Conservation (phyloP, 2,113 vertebrate species). For the Notothenia coriiceps region DNA sequence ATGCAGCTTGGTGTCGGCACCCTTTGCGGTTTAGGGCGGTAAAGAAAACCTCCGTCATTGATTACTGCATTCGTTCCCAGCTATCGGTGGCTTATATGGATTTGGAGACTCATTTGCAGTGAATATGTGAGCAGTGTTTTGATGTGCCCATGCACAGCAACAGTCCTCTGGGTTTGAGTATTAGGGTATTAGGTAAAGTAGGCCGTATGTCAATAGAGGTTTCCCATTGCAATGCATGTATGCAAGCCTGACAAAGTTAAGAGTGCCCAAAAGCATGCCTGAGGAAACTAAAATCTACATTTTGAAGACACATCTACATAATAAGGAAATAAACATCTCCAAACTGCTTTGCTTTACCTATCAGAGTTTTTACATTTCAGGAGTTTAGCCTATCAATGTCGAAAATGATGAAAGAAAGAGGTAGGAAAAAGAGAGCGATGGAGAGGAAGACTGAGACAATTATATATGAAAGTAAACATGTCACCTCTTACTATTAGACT, state of each 20-base stretch:
- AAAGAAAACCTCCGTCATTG: conserved; percentile 56
- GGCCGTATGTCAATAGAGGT: conserved; percentile 56
- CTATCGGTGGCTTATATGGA: conserved; percentile 62
- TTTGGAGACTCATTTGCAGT: conserved; percentile 64
- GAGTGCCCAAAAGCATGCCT: conserved; percentile 20
- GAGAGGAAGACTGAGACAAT: conserved; percentile 4
- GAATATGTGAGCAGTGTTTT: conserved; percentile 62
- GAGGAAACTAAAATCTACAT: conserved; percentile 22
- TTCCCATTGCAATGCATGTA: conserved; percentile 38
- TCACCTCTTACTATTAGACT: not conserved
- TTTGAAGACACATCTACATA: conserved; percentile 20
- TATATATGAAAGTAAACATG: conserved; percentile 10
- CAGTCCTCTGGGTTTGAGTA: conserved; percentile 34
- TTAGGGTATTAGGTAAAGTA: conserved; percentile 71
- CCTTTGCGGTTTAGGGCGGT: conserved; percentile 47
- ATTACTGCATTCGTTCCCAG: conserved; percentile 59
- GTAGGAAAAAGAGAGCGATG: not conserved
- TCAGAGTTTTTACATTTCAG: not conserved
- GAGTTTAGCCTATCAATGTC: conserved; percentile 2
- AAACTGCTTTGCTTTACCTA: not conserved
- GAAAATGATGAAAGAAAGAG: conserved; percentile 7
- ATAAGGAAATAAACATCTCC: conserved; percentile 27
- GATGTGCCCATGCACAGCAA: conserved; percentile 37
- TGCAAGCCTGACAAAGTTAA: conserved; percentile 30
- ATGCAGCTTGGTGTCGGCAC: conserved; percentile 38